Conservation (phyloP, 1,140 invertebrate species). For the Bombus affinis region DNA sequence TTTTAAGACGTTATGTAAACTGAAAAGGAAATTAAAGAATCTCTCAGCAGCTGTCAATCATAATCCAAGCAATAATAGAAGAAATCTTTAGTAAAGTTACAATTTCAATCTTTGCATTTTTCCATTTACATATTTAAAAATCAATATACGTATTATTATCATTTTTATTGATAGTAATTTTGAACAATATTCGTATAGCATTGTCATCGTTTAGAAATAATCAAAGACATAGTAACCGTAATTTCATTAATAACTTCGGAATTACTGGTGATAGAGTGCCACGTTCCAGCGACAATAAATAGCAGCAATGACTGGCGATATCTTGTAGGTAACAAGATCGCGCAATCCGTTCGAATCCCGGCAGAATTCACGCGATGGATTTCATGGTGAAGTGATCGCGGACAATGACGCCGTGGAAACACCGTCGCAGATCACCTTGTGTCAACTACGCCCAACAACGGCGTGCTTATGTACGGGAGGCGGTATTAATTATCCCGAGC, state of each 20-base stretch:
- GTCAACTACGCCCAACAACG: constrained; percentile 52
- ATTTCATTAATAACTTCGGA: constrained; percentile 15
- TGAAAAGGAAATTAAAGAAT: too few relatives aligned
- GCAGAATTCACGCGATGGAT: constrained; percentile 16
- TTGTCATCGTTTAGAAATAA: not conserved
- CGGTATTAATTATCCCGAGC: constrained; percentile 78
- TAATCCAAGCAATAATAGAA: not conserved
- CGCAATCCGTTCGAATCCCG: constrained; percentile 22
- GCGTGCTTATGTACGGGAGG: constrained; percentile 65
- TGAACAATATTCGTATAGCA: not conserved
- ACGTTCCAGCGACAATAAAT: constrained; percentile 12
- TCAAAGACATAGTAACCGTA: not conserved
- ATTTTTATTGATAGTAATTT: not conserved
- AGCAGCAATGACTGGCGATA: constrained; percentile 22
- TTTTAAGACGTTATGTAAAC: too few relatives aligned
- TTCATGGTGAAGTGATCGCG: constrained; percentile 31
- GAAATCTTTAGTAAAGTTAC: too few relatives aligned
- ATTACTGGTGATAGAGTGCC: not conserved
- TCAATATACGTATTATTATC: not conserved
- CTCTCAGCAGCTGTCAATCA: not conserved
- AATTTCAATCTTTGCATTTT: too few relatives aligned
- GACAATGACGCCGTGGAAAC: constrained; percentile 48
- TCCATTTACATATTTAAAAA: not conserved
- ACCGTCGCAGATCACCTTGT: constrained; percentile 58
- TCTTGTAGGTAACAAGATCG: constrained; percentile 15